Conservation (phyloP, 2,888 invertebrate species). For the Acrobasis suavella region DNA sequence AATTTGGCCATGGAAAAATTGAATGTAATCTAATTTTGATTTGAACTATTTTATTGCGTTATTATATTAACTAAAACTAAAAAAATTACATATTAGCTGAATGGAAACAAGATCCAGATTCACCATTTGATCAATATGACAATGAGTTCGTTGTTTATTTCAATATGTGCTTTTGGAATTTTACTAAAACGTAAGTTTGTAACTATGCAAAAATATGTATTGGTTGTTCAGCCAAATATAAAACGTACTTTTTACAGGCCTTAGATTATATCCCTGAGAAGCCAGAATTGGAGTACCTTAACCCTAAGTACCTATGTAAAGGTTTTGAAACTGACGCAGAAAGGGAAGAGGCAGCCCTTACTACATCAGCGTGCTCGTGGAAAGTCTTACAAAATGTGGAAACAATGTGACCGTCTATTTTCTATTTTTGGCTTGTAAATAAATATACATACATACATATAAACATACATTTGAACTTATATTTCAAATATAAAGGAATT, state of each 20-base stretch:
- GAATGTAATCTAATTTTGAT: no score
- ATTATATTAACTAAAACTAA: no score
- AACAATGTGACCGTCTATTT: constrained; percentile 38
- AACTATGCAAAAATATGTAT: no score
- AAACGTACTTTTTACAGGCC: constrained; percentile 26
- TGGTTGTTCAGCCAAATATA: background rate
- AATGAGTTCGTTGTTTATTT: background rate
- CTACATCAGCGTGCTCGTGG: constrained; percentile 33
- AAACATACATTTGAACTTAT: no score
- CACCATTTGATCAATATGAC: background rate
- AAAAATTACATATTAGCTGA: no score
- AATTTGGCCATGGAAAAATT: no score
- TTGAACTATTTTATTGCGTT: background rate
- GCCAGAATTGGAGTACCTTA: constrained; percentile 28
- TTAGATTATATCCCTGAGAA: constrained; percentile 36
- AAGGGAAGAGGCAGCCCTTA: constrained; percentile 36
- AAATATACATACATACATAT: no score
- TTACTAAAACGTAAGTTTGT: background rate
- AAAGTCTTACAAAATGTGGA: constrained; percentile 28
- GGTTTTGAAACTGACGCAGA: constrained; percentile 29
- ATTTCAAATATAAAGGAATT: no score
- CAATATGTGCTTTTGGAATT: background rate
- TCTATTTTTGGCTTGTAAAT: no score
- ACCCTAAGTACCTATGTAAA: constrained; percentile 4
- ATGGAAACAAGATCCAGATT: background rate